Base-by-base conservation (phyloP, 2,888 invertebrate species). In the Phyllotreta cruciferae region DNA sequence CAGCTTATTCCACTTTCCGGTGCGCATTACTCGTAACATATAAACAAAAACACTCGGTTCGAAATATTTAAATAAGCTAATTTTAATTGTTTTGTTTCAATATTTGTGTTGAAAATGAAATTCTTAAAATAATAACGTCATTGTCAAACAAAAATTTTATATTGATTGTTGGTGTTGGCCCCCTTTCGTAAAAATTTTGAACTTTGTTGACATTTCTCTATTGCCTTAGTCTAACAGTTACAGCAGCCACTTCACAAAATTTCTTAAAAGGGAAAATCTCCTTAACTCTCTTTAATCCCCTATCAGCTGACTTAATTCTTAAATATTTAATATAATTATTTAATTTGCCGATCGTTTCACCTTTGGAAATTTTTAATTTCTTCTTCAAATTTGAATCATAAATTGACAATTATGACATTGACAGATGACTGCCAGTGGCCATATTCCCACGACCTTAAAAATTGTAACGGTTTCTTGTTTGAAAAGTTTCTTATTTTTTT, bases 51-150 rank as follows among this genome's bases (percentile, higher is more conserved):
- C 56, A 56, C 56, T 60, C 44, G 13, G 6, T 49, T 56, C 50
- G 44, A 24, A 24, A 24, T 24, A 24, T 3, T 24, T 24, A 24
- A 24, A 24, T 39, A 57, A 49, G 49, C 24, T 61, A 49, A 61
- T 53, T 41, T 9, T 8, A 2, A 37, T 50, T 39, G 13, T 39
- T 45, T 55, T 57, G 64, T 64, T 67, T 68, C 56, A 47, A 60
- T 66, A 64, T 66, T 70, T 63, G 66, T 68, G 41, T 58, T 63
- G 63, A 66, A 53, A 66, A 70, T 61, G 66, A 67, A 70, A 67
- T 65, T 71, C 71, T 63, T 72, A 71, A 71, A 73, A 70, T 67
- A 66, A 71, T 74, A 74, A 75, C 74, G 72, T 74, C 75, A 74
- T 71, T 68, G 64, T 66, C 66, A 73, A 72, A 71, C 68, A 69